Evolutionary conservation across 2,113 vertebrate species (phyloP).

Genomic region (Tragelaphus strepsiceros): DNA sequence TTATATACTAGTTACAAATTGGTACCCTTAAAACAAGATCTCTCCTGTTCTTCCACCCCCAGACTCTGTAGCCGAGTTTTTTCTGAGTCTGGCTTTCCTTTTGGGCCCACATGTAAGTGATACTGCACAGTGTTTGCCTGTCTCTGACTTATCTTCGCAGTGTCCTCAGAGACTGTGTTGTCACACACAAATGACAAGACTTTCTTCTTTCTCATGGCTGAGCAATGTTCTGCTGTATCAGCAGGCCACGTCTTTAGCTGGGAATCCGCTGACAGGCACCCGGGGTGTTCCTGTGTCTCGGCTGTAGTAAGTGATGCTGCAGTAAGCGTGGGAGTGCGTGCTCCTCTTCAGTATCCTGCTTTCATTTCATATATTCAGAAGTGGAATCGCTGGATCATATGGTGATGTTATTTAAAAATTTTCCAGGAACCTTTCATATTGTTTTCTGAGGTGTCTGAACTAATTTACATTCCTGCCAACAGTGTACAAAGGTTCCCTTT

Average conservation of each 20-base stretch:
- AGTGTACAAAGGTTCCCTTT: neutral
- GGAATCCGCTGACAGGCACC: neutral
- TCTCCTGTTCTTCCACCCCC: neutral
- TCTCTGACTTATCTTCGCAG: neutral
- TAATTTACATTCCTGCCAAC: neutral
- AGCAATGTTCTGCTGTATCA: neutral
- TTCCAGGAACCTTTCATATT: neutral
- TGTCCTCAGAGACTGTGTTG: neutral
- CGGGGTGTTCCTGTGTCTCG: neutral
- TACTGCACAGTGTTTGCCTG: neutral
- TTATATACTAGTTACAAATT: neutral
- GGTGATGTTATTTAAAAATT: neutral
- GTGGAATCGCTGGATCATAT: neutral
- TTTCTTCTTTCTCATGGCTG: neutral
- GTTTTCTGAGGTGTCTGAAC: neutral
- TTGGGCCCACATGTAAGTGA: neutral
- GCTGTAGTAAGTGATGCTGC: neutral
- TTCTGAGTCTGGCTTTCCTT: neutral
- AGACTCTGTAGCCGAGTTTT: neutral
- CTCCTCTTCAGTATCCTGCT: neutral
- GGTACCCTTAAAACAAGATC: neutral
- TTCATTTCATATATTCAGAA: neutral
- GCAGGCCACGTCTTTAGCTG: neutral
- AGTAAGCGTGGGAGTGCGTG: fast-evolving
- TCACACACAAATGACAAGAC: neutral